phyloP scores from a whole-genome alignment of 2,888 invertebrate genomes.

The Sarcophaga variegata region DNA sequence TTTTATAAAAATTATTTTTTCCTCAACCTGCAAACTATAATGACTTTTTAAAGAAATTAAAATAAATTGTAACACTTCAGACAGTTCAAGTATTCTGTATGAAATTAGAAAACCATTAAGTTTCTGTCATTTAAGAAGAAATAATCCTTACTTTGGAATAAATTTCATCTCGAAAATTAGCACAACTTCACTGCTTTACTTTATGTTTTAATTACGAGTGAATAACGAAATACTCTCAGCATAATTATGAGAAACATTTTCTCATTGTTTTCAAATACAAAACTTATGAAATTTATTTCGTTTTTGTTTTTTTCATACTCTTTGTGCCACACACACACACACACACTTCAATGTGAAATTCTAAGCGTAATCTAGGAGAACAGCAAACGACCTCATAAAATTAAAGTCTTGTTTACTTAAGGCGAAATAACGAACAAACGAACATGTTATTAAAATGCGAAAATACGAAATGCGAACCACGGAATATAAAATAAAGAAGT shows the following conservation, averaged over 20 bases:
- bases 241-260: not conserved
- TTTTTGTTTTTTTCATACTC: not conserved
- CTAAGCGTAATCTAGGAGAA: not conserved
- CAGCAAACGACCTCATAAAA: not conserved
- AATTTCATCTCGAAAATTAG: not conserved
- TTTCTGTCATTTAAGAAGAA: not conserved
- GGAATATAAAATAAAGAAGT: too few species aligned
- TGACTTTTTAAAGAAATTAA: not conserved
- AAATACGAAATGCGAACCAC: too few species aligned
- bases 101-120: too few species aligned
- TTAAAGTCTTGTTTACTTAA: not conserved
- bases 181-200: not conserved
- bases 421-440: not conserved
- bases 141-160: not conserved
- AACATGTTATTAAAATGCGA: constrained; percentile 43
- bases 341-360: not conserved
- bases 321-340: not conserved
- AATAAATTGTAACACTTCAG: not conserved
- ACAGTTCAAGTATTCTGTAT: not conserved
- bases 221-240: not conserved
- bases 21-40: too few species aligned
- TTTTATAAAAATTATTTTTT: too few species aligned
- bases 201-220: not conserved
- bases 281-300: not conserved
- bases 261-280: not conserved